These are phyloP conservation scores for Trachymyrmex septentrionalis DNA, from an alignment of 1,140 invertebrate genomes.

Conservation along the genomic window DNA sequence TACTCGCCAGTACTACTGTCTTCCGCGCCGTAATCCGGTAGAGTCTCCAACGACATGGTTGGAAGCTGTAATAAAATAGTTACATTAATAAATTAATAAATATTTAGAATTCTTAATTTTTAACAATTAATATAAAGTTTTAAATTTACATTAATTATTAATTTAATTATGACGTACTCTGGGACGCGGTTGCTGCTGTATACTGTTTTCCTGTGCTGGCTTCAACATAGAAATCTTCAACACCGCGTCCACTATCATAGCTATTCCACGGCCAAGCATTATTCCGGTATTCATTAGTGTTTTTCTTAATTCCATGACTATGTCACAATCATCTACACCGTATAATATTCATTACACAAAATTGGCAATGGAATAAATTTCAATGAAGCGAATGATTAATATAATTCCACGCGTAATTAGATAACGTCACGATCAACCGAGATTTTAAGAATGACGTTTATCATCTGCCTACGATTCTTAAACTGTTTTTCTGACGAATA, in stretches of 20 bases:
- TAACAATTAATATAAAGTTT: background rate
- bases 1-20: constrained; percentile 86
- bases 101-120: background rate
- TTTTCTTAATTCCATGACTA: constrained; percentile 78
- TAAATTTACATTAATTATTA: background rate
- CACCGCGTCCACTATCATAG: constrained; percentile 81
- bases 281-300: constrained; percentile 78
- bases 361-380: constrained; percentile 23
- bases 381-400: background rate
- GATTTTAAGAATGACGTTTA: constrained; percentile 58
- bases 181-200: constrained; percentile 81
- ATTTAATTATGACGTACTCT: constrained; percentile 74
- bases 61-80: constrained; percentile 77
- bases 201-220: constrained; percentile 80
- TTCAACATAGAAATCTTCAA: constrained; percentile 83
- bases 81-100: constrained; percentile 4
- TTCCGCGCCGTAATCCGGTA: constrained; percentile 85
- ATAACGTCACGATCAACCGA: background rate
- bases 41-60: constrained; percentile 83
- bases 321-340: constrained; percentile 78
- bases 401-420: constrained; percentile 6
- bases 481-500: constrained; percentile 75
- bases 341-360: constrained; percentile 31
- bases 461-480: constrained; percentile 43
- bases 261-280: constrained; percentile 81